A percentile compares a stretch with the other conserved stretches of the same genome.
Evolutionary conservation across 2,797 vertebrate species (phyloP).

Genomic region (Salmo trutta): DNA sequence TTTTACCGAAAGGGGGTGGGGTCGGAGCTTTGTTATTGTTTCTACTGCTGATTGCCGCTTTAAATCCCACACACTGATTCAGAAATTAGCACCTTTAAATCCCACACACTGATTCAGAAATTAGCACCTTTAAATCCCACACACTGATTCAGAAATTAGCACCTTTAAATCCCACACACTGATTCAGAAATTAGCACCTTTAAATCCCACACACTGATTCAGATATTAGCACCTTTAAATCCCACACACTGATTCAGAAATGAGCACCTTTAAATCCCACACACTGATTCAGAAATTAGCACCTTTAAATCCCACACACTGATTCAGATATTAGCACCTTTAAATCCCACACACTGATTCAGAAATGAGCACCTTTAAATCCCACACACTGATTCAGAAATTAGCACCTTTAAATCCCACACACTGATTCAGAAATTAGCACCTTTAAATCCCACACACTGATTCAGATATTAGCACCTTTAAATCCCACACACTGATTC

Average conservation of each 20-base stretch:
- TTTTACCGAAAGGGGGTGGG: no score
- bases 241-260: conserved; percentile 29
- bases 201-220: conserved; percentile 28
- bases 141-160: conserved; percentile 9
- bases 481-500: conserved; percentile 28
- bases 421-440: conserved; percentile 9
- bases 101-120: conserved; percentile 29
- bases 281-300: conserved; percentile 9
- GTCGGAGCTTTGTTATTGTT: no score
- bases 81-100: not conserved
- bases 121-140: conserved; percentile 16
- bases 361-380: not conserved
- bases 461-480: not conserved
- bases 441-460: conserved; percentile 24
- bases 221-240: not conserved
- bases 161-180: conserved; percentile 24
- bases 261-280: conserved; percentile 16
- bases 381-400: conserved; percentile 29
- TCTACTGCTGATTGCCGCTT: no score
- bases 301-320: conserved; percentile 23
- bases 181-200: not conserved
- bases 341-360: conserved; percentile 28
- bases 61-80: conserved; percentile 30
- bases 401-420: conserved; percentile 16
- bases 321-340: not conserved